These are phyloP conservation scores for Volucella inflata DNA, from an alignment of 2,888 invertebrate species.

Conservation along the genomic window DNA sequence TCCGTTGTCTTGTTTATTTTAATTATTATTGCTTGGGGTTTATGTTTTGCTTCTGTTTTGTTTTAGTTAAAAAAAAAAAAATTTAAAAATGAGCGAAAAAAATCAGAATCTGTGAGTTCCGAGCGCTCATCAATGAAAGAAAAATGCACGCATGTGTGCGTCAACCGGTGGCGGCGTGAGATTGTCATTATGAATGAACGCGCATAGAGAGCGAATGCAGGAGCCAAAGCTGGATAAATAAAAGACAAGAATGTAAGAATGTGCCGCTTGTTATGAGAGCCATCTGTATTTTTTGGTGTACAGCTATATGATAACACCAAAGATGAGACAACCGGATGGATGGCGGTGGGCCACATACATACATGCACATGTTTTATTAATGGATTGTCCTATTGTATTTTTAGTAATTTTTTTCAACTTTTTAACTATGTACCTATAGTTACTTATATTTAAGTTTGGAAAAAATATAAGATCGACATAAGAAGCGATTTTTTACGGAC, in stretches of 20 bases:
- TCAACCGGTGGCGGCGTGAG: not conserved
- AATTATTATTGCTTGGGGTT: slow-evolving; percentile 29
- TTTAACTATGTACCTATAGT: too few relatives aligned
- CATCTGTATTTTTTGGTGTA: slow-evolving; percentile 31
- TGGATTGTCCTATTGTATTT: slow-evolving; percentile 17
- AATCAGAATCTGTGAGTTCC: slow-evolving; percentile 45
- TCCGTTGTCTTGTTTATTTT: slow-evolving; percentile 34
- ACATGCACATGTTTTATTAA: slow-evolving; percentile 12
- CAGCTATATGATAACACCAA: slow-evolving; percentile 16
- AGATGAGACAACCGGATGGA: slow-evolving; percentile 34
- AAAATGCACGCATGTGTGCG: slow-evolving; percentile 4
- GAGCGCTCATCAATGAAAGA: slow-evolving; percentile 58
- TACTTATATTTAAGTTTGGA: too few relatives aligned
- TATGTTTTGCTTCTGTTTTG: not conserved
- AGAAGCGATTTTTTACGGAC: too few relatives aligned
- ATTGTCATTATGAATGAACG: slow-evolving; percentile 37
- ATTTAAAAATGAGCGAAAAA: not conserved
- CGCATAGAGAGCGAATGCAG: not conserved
- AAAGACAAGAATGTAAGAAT: slow-evolving; percentile 47
- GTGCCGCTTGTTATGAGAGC: slow-evolving; percentile 51
- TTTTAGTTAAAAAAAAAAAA: not conserved
- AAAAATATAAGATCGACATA: too few relatives aligned
- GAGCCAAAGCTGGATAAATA: slow-evolving; percentile 42
- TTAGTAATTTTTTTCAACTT: not conserved
- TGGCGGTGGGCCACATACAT: not conserved